phyloP scores from a whole-genome alignment of 2,797 vertebrate genomes.

The Aplochiton taeniatus region DNA sequence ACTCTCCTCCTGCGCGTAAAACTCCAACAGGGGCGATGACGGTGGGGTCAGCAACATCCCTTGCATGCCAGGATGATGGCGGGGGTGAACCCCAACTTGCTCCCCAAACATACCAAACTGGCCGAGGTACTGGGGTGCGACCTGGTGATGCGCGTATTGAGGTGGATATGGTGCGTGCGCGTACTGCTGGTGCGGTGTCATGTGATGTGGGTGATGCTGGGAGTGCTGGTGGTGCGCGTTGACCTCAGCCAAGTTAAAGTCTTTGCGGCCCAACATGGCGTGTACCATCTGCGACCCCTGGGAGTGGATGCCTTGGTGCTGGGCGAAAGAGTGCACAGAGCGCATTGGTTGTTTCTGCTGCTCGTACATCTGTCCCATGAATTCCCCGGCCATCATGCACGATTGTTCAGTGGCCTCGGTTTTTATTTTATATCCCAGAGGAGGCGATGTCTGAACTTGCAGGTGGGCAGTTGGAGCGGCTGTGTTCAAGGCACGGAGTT shows the following conservation, averaged over 20 bases:
- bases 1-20: slow-evolving; percentile 78
- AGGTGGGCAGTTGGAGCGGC: slow-evolving; percentile 38
- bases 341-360: slow-evolving; percentile 67
- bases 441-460: slow-evolving; percentile 51
- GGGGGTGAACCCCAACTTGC: slow-evolving; percentile 69
- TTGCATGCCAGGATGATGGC: slow-evolving; percentile 73
- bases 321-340: slow-evolving; percentile 58
- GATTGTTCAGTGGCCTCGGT: slow-evolving; percentile 78
- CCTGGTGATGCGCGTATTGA: slow-evolving; percentile 59
- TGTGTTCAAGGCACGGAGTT: slow-evolving; percentile 71
- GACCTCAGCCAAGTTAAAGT: slow-evolving; percentile 61
- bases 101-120: slow-evolving; percentile 81
- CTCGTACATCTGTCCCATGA: slow-evolving; percentile 70
- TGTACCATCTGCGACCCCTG: neutral
- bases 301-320: slow-evolving; percentile 45
- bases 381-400: slow-evolving; percentile 81
- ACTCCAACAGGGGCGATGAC: slow-evolving; percentile 85
- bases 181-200: slow-evolving; percentile 60
- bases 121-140: slow-evolving; percentile 77
- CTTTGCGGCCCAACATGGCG: slow-evolving; percentile 46
- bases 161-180: slow-evolving; percentile 59
- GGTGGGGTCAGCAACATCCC: slow-evolving; percentile 87
- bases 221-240: slow-evolving; percentile 45
- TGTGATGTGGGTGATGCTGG: slow-evolving; percentile 32
- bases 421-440: slow-evolving; percentile 83